A percentile compares a stretch with the other conserved stretches of the same genome.
These are phyloP conservation scores for Amphibalanus amphitrite DNA, from an alignment of 1,140 invertebrate genomes.

Conservation along the genomic window DNA sequence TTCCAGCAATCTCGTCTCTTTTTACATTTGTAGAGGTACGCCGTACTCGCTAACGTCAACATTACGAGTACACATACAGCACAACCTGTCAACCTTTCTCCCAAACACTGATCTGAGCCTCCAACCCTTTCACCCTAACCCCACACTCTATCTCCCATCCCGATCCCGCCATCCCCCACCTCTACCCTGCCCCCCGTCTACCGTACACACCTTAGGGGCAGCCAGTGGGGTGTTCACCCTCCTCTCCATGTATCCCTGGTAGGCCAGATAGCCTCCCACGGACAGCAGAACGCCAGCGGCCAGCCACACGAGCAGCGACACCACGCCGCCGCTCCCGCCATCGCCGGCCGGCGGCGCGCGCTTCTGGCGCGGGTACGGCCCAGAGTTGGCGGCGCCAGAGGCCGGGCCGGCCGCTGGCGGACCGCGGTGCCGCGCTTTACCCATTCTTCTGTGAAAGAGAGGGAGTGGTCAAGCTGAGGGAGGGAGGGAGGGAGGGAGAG, in stretches of 20 bases:
- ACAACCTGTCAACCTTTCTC: neutral
- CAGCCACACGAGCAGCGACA: neutral
- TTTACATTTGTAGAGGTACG: neutral
- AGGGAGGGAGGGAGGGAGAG: neutral
- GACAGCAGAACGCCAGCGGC: conserved; percentile 20
- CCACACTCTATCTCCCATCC: neutral
- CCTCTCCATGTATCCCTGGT: conserved; percentile 65
- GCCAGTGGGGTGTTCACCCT: conserved; percentile 70
- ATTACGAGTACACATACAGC: neutral
- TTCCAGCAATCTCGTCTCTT: too few relatives aligned
- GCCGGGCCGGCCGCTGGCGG: too few relatives aligned
- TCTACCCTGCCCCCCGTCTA: neutral
- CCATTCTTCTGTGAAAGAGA: neutral
- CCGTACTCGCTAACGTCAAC: neutral
- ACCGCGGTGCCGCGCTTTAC: neutral
- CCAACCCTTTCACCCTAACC: neutral
- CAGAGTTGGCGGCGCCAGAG: neutral
- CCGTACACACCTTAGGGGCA: conserved; percentile 42
- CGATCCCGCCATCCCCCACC: neutral
- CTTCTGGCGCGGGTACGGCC: neutral
- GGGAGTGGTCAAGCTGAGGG: neutral
- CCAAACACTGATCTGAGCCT: neutral
- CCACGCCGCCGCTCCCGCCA: too few relatives aligned
- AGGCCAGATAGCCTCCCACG: conserved; percentile 51
- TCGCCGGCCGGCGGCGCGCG: too few relatives aligned